Evolutionary conservation across 2,888 invertebrate genomes (phyloP).

Genomic region (Timandra comae): DNA sequence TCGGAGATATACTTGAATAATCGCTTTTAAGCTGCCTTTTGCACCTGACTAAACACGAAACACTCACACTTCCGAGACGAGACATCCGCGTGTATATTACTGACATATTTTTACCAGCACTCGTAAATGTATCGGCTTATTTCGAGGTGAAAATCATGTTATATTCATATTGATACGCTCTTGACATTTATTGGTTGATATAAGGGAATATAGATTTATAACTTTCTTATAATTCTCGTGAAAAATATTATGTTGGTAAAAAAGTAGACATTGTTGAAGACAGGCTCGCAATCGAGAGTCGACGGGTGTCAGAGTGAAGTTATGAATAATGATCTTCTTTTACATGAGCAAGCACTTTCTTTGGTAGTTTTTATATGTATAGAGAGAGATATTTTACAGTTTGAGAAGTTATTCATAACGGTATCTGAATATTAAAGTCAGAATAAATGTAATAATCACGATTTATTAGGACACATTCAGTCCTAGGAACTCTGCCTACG

Average conservation of each 20-base stretch:
- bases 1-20: slow-evolving; percentile 25
- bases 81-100: slow-evolving; percentile 2
- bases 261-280: slow-evolving; percentile 18
- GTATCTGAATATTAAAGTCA: too few relatives aligned
- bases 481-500: too few relatives aligned
- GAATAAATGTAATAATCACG: too few relatives aligned
- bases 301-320: slow-evolving; percentile 34
- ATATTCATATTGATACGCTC: slow-evolving; percentile 7
- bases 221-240: neutral
- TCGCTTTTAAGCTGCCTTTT: slow-evolving; percentile 26
- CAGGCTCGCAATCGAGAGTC: slow-evolving; percentile 16
- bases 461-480: too few relatives aligned
- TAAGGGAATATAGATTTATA: slow-evolving; percentile 7
- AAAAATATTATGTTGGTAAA: slow-evolving; percentile 4
- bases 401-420: too few relatives aligned
- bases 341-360: slow-evolving; percentile 22
- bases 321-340: slow-evolving; percentile 36
- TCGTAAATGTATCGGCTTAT: slow-evolving; percentile 1
- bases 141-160: slow-evolving; percentile 1
- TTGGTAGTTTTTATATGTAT: too few relatives aligned
- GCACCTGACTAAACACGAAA: slow-evolving; percentile 24
- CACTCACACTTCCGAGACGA: slow-evolving; percentile 5
- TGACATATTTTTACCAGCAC: slow-evolving; percentile 4
- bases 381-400: too few relatives aligned
- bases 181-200: slow-evolving; percentile 11